phyloP scores from a whole-genome alignment of 2,113 vertebrate species.

The Guaruba guarouba region DNA sequence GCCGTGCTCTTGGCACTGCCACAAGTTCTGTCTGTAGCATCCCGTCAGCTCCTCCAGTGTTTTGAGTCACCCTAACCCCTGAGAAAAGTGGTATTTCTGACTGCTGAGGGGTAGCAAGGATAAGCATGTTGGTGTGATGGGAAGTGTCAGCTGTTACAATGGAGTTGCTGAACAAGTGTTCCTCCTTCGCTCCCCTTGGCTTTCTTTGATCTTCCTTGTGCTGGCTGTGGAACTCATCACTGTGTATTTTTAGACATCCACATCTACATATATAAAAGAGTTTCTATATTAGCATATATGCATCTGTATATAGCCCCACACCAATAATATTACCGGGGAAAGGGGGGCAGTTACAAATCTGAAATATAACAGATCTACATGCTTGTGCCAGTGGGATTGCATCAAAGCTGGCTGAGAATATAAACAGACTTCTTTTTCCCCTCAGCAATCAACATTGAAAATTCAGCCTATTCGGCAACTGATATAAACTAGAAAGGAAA shows the following conservation, averaged over 20 bases:
- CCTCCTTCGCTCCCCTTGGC: background rate
- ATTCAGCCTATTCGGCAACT: background rate
- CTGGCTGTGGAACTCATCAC: background rate
- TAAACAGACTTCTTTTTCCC: background rate
- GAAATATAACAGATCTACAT: background rate
- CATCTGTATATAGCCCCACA: background rate
- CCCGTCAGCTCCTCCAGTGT: background rate
- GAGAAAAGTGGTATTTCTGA: background rate
- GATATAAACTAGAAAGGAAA: background rate
- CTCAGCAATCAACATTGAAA: background rate
- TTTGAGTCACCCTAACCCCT: background rate
- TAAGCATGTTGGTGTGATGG: rapidly evolving
- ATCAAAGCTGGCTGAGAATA: background rate
- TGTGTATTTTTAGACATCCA: background rate
- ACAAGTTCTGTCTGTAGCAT: background rate
- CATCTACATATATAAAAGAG: background rate
- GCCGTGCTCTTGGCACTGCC: background rate
- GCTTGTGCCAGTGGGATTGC: background rate
- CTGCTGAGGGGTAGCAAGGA: background rate
- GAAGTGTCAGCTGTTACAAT: background rate
- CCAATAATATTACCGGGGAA: background rate
- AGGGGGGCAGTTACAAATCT: background rate
- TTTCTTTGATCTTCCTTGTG: background rate
- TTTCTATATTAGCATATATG: background rate
- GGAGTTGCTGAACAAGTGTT: background rate